Conservation (phyloP, 2,888 invertebrate genomes). For the Apamea sordens region DNA sequence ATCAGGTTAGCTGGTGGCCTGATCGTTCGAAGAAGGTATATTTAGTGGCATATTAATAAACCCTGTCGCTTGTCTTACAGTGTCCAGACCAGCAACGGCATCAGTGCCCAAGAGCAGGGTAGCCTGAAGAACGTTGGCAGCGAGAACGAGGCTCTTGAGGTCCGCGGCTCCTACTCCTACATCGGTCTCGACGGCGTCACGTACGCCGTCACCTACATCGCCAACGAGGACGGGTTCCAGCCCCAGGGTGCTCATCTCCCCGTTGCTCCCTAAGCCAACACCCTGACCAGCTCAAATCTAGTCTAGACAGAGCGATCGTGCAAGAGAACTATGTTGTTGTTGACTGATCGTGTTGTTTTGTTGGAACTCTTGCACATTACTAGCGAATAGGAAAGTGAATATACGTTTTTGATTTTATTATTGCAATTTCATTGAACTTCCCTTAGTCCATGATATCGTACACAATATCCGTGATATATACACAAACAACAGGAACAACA, state of each 20-base stretch:
- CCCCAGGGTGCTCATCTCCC: slow-evolving; percentile 82
- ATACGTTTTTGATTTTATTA: slow-evolving; percentile 61
- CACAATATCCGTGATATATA: not conserved
- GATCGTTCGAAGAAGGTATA: not conserved
- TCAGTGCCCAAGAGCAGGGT: slow-evolving; percentile 74
- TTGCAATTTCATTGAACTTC: slow-evolving; percentile 36
- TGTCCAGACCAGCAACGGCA: slow-evolving; percentile 83
- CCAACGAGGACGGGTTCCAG: slow-evolving; percentile 89
- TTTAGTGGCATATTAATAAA: slow-evolving; percentile 1
- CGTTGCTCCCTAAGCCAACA: slow-evolving; percentile 51
- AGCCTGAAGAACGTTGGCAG: slow-evolving; percentile 83
- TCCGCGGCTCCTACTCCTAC: slow-evolving; percentile 88
- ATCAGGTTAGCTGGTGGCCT: not conserved
- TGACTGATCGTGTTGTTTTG: slow-evolving; percentile 59
- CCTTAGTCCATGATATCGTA: not conserved
- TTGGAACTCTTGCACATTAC: slow-evolving; percentile 61
- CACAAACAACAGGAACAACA: not conserved
- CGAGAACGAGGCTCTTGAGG: slow-evolving; percentile 84
- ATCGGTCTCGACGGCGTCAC: slow-evolving; percentile 83
- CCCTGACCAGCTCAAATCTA: slow-evolving; percentile 53
- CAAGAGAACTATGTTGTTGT: slow-evolving; percentile 52
- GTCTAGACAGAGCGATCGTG: slow-evolving; percentile 58
- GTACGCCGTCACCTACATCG: slow-evolving; percentile 86
- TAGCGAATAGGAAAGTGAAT: slow-evolving; percentile 70
- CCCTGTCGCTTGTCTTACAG: slow-evolving; percentile 66